Evolutionary conservation across 2,113 vertebrate genomes (phyloP).

Genomic region (Sterna hirundo): DNA sequence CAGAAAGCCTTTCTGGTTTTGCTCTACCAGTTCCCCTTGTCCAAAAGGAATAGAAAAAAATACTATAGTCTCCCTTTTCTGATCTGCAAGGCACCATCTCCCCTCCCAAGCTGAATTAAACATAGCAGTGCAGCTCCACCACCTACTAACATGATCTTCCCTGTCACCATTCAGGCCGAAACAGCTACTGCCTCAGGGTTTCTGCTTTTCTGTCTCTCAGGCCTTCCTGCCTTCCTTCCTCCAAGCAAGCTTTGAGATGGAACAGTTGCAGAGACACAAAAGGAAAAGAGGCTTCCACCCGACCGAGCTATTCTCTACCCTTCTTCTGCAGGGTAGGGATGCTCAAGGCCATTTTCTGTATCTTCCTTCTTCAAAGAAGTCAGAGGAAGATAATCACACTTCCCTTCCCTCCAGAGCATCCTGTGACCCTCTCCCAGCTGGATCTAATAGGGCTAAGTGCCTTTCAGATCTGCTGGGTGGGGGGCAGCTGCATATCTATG

Average conservation of each 20-base stretch:
- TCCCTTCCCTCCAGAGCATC: neutral
- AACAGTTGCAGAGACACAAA: neutral
- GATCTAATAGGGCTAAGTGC: neutral
- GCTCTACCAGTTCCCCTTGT: neutral
- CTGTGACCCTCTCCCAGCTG: neutral
- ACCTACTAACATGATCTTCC: fast-evolving
- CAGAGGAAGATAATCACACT: neutral
- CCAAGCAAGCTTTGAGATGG: neutral
- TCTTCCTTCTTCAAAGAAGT: neutral
- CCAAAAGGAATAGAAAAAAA: neutral
- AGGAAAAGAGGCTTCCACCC: neutral
- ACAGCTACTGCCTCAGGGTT: neutral
- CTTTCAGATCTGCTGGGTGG: neutral
- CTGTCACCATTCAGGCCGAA: neutral
- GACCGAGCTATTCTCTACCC: fast-evolving
- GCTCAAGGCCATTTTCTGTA: neutral
- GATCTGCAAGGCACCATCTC: neutral
- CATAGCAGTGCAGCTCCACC: neutral
- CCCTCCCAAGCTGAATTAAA: neutral
- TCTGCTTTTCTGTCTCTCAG: neutral
- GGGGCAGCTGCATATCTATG: neutral
- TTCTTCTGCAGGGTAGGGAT: too few relatives aligned
- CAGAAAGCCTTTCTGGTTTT: neutral
- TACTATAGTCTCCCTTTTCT: neutral
- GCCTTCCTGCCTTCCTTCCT: neutral